Base-by-base conservation (phyloP, 1,140 invertebrate species). In the Ladona fulva region DNA sequence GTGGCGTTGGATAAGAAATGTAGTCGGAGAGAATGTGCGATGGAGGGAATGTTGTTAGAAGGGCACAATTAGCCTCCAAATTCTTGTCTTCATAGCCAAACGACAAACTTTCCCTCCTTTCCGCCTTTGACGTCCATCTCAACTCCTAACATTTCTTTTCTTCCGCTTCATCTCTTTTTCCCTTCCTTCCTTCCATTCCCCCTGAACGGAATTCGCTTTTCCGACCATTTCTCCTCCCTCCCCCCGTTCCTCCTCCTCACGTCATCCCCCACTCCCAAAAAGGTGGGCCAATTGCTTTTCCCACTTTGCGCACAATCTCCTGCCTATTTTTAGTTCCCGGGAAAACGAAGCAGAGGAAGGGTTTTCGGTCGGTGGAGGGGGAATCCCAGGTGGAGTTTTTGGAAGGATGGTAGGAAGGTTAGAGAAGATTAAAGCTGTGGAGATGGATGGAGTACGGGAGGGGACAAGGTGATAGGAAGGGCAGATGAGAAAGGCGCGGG, bases 291-390 rank as follows among this genome's bases (percentile, higher is more conserved):
- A 66, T 66, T 66, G 52, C 52, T 66, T 66, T 66, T 22, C 52
- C 52, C 52, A 66, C 52, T 66, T 66, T 66, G 52, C 52, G 52
- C 52, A 66, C 52, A 66, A 66, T 66, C 52, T 66, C 52, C 52
- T 66, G 52, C 14, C 52, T 66, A 66, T 66, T 66, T 66, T 66
- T 66, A 66, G 52, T 19, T 22, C 52, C 52, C 52, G 52, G 52
- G 52, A 66, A 66, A 66, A 52, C 44, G 44, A 52, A 66, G 52
- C 52, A 12, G 52, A 5, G 52, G 52, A 52, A 52, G 19, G 44
- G 44, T 52, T 52, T 52, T n/a, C 44, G 44, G 52, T 22, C 29
- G 29, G 29, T 37, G 29, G 29, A 37, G 29, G 29, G 29, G 29
- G 29, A 37, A 37, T 37, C 29, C 29, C 29, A 37, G 29, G 29